Evolutionary conservation across 2,888 invertebrate genomes (phyloP).

Genomic region (Rhodophaea formosa): DNA sequence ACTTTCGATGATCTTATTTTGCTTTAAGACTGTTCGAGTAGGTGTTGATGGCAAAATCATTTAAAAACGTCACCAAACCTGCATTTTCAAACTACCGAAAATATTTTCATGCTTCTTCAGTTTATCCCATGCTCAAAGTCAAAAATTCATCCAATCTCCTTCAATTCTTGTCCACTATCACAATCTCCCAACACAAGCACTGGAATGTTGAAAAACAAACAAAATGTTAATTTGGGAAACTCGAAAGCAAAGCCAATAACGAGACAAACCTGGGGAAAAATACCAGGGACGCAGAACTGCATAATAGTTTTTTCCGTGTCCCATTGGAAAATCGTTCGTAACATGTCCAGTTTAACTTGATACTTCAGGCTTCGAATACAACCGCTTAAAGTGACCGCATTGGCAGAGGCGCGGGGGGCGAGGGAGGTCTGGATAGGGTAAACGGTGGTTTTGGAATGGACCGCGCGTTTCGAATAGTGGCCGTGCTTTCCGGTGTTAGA

Average conservation of each 20-base stretch:
- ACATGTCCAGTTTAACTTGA: constrained; percentile 29
- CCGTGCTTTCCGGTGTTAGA: constrained; percentile 46
- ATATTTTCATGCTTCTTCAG: too few relatives aligned
- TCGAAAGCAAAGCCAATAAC: constrained; percentile 29
- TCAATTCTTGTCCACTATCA: neutral
- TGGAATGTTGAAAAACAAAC: neutral
- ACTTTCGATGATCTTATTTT: too few relatives aligned
- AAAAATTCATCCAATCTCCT: neutral
- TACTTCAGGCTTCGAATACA: constrained; percentile 5
- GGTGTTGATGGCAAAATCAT: too few relatives aligned
- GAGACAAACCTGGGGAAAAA: constrained; percentile 31
- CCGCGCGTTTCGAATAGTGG: constrained; percentile 41
- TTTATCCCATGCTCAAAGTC: neutral
- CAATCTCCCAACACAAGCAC: neutral
- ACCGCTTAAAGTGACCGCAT: neutral
- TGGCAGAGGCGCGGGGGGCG: constrained; percentile 13
- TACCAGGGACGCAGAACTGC: constrained; percentile 37
- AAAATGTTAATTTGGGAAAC: constrained; percentile 13
- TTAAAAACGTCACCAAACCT: too few relatives aligned
- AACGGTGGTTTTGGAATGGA: constrained; percentile 38
- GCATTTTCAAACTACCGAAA: too few relatives aligned
- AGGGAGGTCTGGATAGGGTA: constrained; percentile 31
- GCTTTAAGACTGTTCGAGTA: too few relatives aligned
- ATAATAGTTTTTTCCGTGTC: constrained; percentile 38
- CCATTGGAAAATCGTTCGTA: constrained; percentile 36